Conservation (phyloP, 2,888 invertebrate genomes). For the Diachrysia chrysitis region DNA sequence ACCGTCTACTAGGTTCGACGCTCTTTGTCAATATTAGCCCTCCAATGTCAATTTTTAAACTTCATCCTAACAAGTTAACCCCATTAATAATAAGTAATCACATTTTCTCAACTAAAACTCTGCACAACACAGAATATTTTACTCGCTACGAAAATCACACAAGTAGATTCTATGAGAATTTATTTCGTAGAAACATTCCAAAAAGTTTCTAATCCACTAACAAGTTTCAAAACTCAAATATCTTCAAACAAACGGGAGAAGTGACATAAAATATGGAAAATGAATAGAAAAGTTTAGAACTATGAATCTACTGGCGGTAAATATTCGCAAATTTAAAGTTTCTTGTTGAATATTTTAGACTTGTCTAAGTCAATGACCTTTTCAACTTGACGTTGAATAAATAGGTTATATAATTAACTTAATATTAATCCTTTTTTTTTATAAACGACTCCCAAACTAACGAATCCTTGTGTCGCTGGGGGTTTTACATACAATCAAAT, state of each 20-base stretch:
- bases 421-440: too few relatives aligned
- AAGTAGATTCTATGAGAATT: slow-evolving; percentile 19
- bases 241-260: slow-evolving; percentile 36
- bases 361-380: slow-evolving; percentile 11
- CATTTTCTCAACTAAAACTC: slow-evolving; percentile 20
- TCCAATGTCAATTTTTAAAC: neutral
- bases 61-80: slow-evolving; percentile 18
- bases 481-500: too few relatives aligned
- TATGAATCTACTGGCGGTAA: slow-evolving; percentile 14
- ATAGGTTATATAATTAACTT: too few relatives aligned
- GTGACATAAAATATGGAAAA: slow-evolving; percentile 36
- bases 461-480: too few relatives aligned
- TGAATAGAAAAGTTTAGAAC: slow-evolving; percentile 23
- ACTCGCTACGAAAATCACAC: slow-evolving; percentile 16
- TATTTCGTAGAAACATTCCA: slow-evolving; percentile 38
- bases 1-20: too few relatives aligned
- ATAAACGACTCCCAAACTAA: too few relatives aligned
- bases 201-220: slow-evolving; percentile 27
- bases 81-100: slow-evolving; percentile 20
- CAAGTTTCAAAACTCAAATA: slow-evolving; percentile 41
- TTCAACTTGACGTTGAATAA: neutral
- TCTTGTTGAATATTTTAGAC: neutral
- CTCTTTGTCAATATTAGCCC: too few relatives aligned
- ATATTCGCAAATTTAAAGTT: slow-evolving; percentile 15
- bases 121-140: slow-evolving; percentile 15